phyloP scores from a whole-genome alignment of 2,888 invertebrate species.

The Alentia gelatinosa region DNA sequence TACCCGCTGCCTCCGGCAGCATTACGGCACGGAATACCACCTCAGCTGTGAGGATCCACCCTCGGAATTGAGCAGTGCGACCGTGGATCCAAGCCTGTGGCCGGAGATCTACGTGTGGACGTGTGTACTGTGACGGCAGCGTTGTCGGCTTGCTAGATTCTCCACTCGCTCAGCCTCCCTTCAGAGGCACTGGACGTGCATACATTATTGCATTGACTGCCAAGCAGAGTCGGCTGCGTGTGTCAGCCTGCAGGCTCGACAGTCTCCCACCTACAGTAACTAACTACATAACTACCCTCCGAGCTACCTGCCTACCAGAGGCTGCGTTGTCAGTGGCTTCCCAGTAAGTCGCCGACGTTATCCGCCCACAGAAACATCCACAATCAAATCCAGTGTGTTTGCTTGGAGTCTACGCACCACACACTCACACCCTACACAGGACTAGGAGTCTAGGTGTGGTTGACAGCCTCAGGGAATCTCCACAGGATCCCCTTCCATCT shows the following conservation, averaged over 20 bases:
- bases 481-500: not conserved
- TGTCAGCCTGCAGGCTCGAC: not conserved
- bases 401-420: not conserved
- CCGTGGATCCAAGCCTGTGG: no score
- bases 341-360: no score
- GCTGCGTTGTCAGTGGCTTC: no score
- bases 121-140: not conserved
- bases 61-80: not conserved
- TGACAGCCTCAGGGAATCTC: not conserved
- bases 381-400: no score
- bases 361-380: no score
- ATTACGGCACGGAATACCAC: not conserved
- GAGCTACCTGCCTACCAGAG: not conserved
- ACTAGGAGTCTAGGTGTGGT: not conserved
- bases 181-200: not conserved
- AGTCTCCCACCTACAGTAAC: not conserved
- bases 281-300: not conserved
- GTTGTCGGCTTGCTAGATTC: not conserved
- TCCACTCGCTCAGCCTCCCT: not conserved
- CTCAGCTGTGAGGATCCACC: not conserved
- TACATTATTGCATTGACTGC: constrained; percentile 7
- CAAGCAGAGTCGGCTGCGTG: not conserved
- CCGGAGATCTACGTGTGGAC: not conserved
- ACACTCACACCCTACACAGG: not conserved
- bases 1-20: not conserved